Percentiles rank a stretch among this genome's conserved stretches.
Evolutionary conservation across 2,888 invertebrate genomes (phyloP).

Genomic region (Amblyteles armatorius): DNA sequence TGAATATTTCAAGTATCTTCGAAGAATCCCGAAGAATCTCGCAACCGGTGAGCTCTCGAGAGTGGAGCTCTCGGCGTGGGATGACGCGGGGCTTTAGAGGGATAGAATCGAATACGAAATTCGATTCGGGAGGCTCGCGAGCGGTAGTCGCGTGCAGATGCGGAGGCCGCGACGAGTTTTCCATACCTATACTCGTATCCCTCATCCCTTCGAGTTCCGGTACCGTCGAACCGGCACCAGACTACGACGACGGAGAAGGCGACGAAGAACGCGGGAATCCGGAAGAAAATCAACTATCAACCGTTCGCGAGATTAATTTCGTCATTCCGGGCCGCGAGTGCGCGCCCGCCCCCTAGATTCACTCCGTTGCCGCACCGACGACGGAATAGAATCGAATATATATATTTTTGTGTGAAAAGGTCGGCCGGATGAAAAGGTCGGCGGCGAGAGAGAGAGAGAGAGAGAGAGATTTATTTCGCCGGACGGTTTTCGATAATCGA

Average conservation of each 20-base stretch:
- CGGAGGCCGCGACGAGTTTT: not conserved
- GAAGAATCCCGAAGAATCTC: slow-evolving; percentile 68
- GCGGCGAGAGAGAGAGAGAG: not conserved
- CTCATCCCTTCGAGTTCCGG: not conserved
- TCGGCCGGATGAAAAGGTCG: slow-evolving; percentile 3
- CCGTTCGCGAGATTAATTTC: slow-evolving; percentile 67
- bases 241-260: slow-evolving; percentile 26
- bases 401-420: slow-evolving; percentile 43
- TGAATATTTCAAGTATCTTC: slow-evolving; percentile 69
- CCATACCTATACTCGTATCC: slow-evolving; percentile 14
- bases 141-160: slow-evolving; percentile 35
- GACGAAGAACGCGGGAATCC: slow-evolving; percentile 49
- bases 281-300: slow-evolving; percentile 65
- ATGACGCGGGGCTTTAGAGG: slow-evolving; percentile 59
- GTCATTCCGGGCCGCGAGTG: slow-evolving; percentile 57
- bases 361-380: not conserved
- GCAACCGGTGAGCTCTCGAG: slow-evolving; percentile 36
- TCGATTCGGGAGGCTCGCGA: slow-evolving; percentile 62
- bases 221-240: not conserved
- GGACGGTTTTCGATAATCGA: slow-evolving; percentile 57
- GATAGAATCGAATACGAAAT: slow-evolving; percentile 65
- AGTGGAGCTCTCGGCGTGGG: slow-evolving; percentile 17
- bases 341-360: slow-evolving; percentile 22
- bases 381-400: slow-evolving; percentile 30
- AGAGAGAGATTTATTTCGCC: slow-evolving; percentile 46